phyloP scores from a whole-genome alignment of 2,113 vertebrate species.

The Scalopus aquaticus region DNA sequence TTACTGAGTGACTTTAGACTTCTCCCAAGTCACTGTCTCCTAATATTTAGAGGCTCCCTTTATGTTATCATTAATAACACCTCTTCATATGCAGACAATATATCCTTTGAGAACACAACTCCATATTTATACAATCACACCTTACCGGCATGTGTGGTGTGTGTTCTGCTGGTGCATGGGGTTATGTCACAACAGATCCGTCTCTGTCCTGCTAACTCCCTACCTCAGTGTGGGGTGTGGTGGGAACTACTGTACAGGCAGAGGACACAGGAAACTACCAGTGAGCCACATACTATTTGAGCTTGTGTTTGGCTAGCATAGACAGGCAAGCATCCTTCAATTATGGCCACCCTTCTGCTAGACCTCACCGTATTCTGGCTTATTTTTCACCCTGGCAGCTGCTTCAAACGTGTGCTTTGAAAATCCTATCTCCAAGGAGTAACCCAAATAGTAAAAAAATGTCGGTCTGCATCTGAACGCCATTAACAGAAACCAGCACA shows the following conservation, averaged over 20 bases:
- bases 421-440: slow-evolving; percentile 34
- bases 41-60: not conserved
- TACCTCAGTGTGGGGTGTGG: not conserved
- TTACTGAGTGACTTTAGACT: not conserved
- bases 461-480: slow-evolving; percentile 53
- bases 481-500: slow-evolving; percentile 56
- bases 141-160: not conserved
- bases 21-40: not conserved
- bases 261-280: not conserved
- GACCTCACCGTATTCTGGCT: not conserved
- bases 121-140: not conserved
- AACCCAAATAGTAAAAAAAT: not conserved
- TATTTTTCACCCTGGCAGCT: not conserved
- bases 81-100: not conserved
- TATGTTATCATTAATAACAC: not conserved
- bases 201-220: not conserved
- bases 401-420: not conserved
- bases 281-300: not conserved
- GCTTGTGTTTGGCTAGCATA: not conserved
- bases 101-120: not conserved
- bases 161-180: not conserved
- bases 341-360: not conserved
- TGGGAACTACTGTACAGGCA: not conserved
- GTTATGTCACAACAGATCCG: not conserved
- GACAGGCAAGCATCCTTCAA: not conserved